These are phyloP conservation scores for Caerostris darwini DNA, from an alignment of 1,140 invertebrate species.

Conservation along the genomic window DNA sequence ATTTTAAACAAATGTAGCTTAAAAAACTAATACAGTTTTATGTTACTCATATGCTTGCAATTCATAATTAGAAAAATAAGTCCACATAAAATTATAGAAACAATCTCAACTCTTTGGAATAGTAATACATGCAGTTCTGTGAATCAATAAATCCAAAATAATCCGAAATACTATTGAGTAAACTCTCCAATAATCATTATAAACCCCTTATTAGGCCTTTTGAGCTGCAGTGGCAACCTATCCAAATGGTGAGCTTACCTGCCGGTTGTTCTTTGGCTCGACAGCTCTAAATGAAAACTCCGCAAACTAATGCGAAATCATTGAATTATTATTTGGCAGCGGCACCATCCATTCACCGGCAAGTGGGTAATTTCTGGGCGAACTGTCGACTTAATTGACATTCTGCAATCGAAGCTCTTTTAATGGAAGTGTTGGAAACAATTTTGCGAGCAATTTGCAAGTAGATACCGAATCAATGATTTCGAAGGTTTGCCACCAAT, in stretches of 20 bases:
- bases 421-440: slow-evolving; percentile 72
- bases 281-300: slow-evolving; percentile 26
- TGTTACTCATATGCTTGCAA: no score
- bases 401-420: slow-evolving; percentile 68
- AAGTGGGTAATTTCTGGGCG: not conserved
- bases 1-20: no score
- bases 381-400: slow-evolving; percentile 70
- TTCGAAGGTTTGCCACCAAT: slow-evolving; percentile 41
- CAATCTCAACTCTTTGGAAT: not conserved
- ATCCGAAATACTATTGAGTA: not conserved
- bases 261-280: slow-evolving; percentile 5
- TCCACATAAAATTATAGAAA: not conserved
- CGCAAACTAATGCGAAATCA: slow-evolving; percentile 33
- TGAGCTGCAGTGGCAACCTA: not conserved
- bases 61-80: no score
- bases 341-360: not conserved
- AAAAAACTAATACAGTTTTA: no score
- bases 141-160: slow-evolving; percentile 12
- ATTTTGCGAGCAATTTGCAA: slow-evolving; percentile 66
- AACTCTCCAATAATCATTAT: not conserved
- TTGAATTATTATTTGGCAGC: slow-evolving; percentile 42
- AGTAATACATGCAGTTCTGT: not conserved
- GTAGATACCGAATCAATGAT: slow-evolving; percentile 71
- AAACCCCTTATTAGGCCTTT: not conserved
- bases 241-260: not conserved